phyloP scores from a whole-genome alignment of 2,888 invertebrate species.

The Elmis aenea region DNA sequence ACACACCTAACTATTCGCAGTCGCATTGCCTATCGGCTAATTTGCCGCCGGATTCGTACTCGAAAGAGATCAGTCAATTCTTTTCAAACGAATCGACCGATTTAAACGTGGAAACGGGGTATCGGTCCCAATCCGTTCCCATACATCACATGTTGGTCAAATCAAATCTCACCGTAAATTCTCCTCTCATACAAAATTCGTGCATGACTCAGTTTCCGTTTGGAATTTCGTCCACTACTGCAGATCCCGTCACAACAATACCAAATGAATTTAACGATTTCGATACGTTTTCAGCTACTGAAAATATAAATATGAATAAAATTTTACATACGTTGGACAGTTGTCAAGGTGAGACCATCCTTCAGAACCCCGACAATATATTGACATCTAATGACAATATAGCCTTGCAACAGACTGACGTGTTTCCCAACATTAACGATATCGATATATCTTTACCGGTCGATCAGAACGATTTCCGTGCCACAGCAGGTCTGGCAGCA shows the following conservation, averaged over 20 bases:
- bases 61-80: conserved; percentile 59
- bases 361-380: conserved; percentile 27
- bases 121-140: conserved; percentile 76
- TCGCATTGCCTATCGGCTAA: conserved; percentile 31
- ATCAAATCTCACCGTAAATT: conserved; percentile 33
- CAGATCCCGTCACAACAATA: conserved; percentile 61
- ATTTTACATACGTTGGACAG: conserved; percentile 59
- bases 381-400: conserved; percentile 21
- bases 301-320: conserved; percentile 60
- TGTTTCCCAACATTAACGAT: conserved; percentile 6
- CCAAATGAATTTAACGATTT: conserved; percentile 71
- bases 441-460: conserved; percentile 11
- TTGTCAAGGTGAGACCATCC: conserved; percentile 30
- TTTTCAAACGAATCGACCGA: conserved; percentile 53
- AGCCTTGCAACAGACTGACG: conserved; percentile 2
- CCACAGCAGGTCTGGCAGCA: conserved; percentile 3
- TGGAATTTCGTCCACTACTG: conserved; percentile 33
- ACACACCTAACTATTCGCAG: conserved; percentile 47
- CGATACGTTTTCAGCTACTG: conserved; percentile 56
- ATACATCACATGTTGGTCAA: conserved; percentile 53
- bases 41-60: conserved; percentile 46
- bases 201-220: conserved; percentile 24
- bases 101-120: conserved; percentile 26
- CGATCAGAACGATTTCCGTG: conserved; percentile 26
- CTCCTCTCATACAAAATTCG: conserved; percentile 29